These are phyloP conservation scores for Dreissena polymorpha DNA, from an alignment of 1,140 invertebrate species.

Conservation along the genomic window DNA sequence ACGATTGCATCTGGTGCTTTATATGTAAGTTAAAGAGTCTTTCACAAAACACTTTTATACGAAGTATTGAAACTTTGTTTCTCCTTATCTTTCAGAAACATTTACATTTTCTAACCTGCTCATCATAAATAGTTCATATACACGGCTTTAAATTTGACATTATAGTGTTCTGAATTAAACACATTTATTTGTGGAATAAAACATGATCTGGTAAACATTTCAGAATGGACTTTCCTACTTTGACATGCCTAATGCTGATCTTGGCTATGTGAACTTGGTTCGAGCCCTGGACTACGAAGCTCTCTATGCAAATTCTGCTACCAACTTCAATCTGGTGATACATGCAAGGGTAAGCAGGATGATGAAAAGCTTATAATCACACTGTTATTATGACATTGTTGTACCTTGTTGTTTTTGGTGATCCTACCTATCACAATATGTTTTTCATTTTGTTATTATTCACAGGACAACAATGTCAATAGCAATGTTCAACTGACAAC, in stretches of 20 bases:
- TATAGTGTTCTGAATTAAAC: background rate
- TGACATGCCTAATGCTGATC: background rate
- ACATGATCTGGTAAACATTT: background rate
- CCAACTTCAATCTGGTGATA: background rate
- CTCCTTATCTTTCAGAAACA: no score
- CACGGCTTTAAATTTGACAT: no score
- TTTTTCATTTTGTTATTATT: no score
- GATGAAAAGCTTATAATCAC: no score
- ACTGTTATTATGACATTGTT: no score
- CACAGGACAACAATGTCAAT: slow-evolving; percentile 18
- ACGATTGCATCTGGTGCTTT: background rate
- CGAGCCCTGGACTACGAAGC: slow-evolving; percentile 22
- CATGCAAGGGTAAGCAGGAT: slow-evolving; percentile 20
- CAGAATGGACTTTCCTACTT: slow-evolving; percentile 4
- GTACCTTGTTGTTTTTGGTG: no score
- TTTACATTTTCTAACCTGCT: no score
- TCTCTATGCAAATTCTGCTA: background rate
- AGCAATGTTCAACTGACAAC: background rate
- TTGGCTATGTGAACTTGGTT: slow-evolving; percentile 6
- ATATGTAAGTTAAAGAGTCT: slow-evolving; percentile 47
- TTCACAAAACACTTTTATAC: no score
- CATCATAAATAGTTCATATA: no score
- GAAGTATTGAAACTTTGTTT: no score
- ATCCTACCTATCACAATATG: no score
- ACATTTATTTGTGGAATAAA: background rate